Evolutionary conservation across 2,113 vertebrate genomes (phyloP).

Genomic region (Macroglossus sobrinus): DNA sequence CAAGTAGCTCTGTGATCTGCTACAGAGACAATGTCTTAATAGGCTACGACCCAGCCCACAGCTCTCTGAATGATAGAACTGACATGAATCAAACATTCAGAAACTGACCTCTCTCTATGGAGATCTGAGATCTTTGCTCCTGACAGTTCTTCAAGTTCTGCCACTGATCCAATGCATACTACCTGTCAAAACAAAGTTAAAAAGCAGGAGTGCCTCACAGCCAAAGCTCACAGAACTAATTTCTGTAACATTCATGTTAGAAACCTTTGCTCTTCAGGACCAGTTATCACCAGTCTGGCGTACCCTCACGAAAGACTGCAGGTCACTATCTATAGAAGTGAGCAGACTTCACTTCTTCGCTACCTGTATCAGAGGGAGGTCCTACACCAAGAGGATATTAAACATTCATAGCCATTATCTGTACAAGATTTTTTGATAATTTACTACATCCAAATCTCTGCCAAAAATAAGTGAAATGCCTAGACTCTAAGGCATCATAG

Average conservation of each 20-base stretch:
- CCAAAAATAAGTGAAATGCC: not conserved
- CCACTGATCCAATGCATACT: conserved; percentile 93
- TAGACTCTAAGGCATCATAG: not conserved
- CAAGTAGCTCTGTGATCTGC: not conserved
- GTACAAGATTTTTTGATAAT: not conserved
- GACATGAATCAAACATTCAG: not conserved
- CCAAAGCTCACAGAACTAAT: not conserved
- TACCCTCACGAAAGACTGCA: not conserved
- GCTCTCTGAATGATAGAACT: not conserved
- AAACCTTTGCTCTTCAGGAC: not conserved
- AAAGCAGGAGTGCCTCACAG: not conserved
- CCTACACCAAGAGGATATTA: not conserved
- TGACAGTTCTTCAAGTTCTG: conserved; percentile 92
- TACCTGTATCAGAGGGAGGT: not conserved
- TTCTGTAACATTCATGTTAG: not conserved
- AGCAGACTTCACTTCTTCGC: not conserved
- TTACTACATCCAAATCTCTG: not conserved
- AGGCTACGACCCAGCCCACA: not conserved
- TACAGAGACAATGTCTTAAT: not conserved
- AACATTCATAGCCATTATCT: not conserved
- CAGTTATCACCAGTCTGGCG: not conserved
- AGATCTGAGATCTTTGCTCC: conserved; percentile 93
- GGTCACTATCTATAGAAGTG: not conserved
- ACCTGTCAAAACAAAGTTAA: conserved; percentile 82
- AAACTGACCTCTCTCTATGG: conserved; percentile 94